phyloP scores from a whole-genome alignment of 2,888 invertebrate species.

The Callyntrura guangdongensis region DNA sequence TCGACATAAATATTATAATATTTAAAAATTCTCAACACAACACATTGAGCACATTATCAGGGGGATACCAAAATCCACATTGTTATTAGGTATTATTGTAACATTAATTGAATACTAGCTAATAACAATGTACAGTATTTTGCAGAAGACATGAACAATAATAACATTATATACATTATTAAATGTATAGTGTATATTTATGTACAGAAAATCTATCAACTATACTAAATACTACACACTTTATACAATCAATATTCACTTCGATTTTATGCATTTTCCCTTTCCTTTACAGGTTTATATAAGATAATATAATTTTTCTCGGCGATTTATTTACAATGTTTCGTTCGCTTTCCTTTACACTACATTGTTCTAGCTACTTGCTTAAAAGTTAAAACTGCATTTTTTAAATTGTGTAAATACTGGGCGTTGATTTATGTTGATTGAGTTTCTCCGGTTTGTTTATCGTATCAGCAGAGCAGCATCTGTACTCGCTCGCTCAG shows the following conservation, averaged over 20 bases:
- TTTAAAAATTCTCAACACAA: slow-evolving; percentile 73
- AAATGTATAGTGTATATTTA: not conserved
- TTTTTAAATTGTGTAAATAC: slow-evolving; percentile 73
- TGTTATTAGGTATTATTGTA: not conserved
- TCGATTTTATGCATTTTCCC: not conserved
- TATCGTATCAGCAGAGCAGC: not conserved
- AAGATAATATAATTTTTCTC: slow-evolving; percentile 15
- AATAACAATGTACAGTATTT: slow-evolving; percentile 1
- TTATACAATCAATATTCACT: not conserved
- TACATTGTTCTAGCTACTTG: slow-evolving; percentile 9
- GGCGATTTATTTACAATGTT: slow-evolving; percentile 8
- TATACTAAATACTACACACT: too few species aligned
- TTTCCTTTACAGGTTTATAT: slow-evolving; percentile 17
- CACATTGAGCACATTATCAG: slow-evolving; percentile 79
- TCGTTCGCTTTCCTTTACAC: not conserved
- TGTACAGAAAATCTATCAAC: not conserved
- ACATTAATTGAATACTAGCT: not conserved
- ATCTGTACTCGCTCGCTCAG: not conserved
- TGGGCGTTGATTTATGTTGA: slow-evolving; percentile 68
- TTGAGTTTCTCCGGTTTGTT: slow-evolving; percentile 31
- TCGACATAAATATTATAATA: not conserved
- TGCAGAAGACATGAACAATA: not conserved
- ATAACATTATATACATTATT: not conserved
- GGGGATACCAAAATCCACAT: slow-evolving; percentile 64
- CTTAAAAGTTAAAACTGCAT: slow-evolving; percentile 57